Percentiles rank a stretch among this genome's conserved stretches.
phyloP scores from a whole-genome alignment of 2,888 invertebrate species.

The Plebejus argus region DNA sequence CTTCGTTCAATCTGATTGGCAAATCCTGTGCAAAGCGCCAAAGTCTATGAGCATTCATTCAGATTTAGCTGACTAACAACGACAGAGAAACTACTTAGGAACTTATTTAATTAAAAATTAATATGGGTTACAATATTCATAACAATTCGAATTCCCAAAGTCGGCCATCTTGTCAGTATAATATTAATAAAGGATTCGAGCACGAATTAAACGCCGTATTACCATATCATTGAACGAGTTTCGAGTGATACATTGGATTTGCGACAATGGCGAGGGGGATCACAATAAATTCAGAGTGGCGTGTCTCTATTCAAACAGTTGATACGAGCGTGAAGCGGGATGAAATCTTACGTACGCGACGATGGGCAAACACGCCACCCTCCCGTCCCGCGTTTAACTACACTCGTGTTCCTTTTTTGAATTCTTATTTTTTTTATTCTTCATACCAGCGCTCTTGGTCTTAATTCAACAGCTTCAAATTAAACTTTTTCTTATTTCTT shows the following conservation, averaged over 20 bases:
- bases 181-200: constrained; percentile 58
- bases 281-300: constrained; percentile 75
- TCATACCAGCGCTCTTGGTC: background rate
- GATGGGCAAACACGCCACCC: constrained; percentile 64
- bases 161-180: constrained; percentile 40
- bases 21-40: no score
- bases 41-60: no score
- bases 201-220: constrained; percentile 77
- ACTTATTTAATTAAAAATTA: background rate
- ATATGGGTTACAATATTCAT: background rate
- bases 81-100: no score
- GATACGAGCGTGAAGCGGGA: constrained; percentile 68
- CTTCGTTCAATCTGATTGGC: no score
- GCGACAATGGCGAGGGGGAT: constrained; percentile 61
- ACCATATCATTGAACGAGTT: constrained; percentile 69
- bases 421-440: constrained; percentile 27
- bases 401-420: constrained; percentile 34
- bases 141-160: background rate
- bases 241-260: constrained; percentile 76
- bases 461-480: background rate
- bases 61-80: no score
- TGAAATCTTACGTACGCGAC: constrained; percentile 70
- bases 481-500: background rate
- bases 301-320: constrained; percentile 79
- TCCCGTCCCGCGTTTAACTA: constrained; percentile 34